These are phyloP conservation scores for Hyposmocoma kahamanoa DNA, from an alignment of 1,140 invertebrate genomes.

Conservation along the genomic window DNA sequence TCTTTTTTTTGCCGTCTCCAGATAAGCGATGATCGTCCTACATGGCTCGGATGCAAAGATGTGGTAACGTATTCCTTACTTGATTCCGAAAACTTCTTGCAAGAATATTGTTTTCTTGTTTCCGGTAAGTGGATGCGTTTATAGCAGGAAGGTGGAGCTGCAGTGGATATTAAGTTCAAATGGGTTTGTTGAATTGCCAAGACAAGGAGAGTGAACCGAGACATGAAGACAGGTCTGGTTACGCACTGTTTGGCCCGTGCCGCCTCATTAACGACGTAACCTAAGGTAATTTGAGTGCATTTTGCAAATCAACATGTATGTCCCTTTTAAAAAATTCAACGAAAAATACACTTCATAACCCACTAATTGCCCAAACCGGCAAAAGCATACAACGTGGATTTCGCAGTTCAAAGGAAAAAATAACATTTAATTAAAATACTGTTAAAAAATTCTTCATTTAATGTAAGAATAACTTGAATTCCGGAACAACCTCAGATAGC, in stretches of 20 bases:
- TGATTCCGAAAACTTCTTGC: background rate
- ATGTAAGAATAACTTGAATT: too few relatives aligned
- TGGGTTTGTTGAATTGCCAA: constrained; percentile 15
- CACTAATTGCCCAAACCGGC: too few relatives aligned
- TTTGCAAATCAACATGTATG: too few relatives aligned
- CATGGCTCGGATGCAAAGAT: constrained; percentile 27
- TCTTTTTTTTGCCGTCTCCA: constrained; percentile 41
- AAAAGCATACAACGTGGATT: too few relatives aligned
- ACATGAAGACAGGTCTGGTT: constrained; percentile 38
- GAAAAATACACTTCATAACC: too few relatives aligned
- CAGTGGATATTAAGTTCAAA: background rate
- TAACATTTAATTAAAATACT: too few relatives aligned
- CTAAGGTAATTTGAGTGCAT: constrained; percentile 18
- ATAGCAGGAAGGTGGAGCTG: background rate
- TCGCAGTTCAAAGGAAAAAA: too few relatives aligned
- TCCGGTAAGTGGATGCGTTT: background rate
- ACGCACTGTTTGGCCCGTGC: constrained; percentile 41
- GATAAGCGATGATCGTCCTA: constrained; percentile 46
- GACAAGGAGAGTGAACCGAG: constrained; percentile 12
- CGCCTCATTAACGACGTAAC: constrained; percentile 42
- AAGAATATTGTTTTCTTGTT: background rate
- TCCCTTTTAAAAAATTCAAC: too few relatives aligned
- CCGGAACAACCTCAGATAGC: too few relatives aligned
- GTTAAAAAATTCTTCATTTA: too few relatives aligned
- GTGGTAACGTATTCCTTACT: background rate